phyloP scores from a whole-genome alignment of 35 echinoderm and acorn worm species.

The Chiridota heheva region DNA sequence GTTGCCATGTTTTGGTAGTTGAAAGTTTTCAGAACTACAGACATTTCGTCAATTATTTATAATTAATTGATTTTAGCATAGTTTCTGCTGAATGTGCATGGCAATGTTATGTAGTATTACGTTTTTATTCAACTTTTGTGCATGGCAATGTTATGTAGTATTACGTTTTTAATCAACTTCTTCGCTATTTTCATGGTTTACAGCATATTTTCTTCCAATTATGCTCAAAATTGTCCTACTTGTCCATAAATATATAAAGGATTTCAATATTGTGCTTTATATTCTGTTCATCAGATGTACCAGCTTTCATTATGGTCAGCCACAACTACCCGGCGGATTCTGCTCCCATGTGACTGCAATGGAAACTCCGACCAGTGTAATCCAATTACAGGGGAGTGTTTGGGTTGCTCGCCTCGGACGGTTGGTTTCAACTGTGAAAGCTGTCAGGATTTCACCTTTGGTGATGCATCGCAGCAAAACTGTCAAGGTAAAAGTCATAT shows the following conservation, averaged over 20 bases:
- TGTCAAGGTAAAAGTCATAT: slow-evolving; percentile 68
- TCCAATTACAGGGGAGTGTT: slow-evolving; percentile 65
- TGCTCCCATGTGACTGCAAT: slow-evolving; percentile 69
- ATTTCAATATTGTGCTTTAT: neutral
- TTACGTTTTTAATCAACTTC: no score
- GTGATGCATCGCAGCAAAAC: slow-evolving; percentile 66
- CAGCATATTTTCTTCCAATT: no score
- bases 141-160: no score
- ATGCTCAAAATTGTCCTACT: no score
- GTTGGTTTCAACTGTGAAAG: slow-evolving; percentile 89
- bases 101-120: no score
- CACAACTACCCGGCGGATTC: slow-evolving; percentile 68
- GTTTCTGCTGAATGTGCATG: no score
- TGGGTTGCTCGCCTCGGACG: slow-evolving; percentile 61
- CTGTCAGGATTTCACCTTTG: slow-evolving; percentile 70
- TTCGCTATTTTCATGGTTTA: no score
- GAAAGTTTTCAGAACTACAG: no score
- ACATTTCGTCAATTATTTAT: no score
- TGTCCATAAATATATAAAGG: neutral
- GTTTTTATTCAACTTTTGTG: no score
- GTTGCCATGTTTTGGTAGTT: no score
- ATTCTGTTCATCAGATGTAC: slow-evolving; percentile 59
- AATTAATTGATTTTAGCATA: no score
- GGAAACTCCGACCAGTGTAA: slow-evolving; percentile 73
- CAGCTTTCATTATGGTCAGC: slow-evolving; percentile 70